These are phyloP conservation scores for Chelmon rostratus DNA, from an alignment of 2,797 vertebrate species.

Conservation along the genomic window DNA sequence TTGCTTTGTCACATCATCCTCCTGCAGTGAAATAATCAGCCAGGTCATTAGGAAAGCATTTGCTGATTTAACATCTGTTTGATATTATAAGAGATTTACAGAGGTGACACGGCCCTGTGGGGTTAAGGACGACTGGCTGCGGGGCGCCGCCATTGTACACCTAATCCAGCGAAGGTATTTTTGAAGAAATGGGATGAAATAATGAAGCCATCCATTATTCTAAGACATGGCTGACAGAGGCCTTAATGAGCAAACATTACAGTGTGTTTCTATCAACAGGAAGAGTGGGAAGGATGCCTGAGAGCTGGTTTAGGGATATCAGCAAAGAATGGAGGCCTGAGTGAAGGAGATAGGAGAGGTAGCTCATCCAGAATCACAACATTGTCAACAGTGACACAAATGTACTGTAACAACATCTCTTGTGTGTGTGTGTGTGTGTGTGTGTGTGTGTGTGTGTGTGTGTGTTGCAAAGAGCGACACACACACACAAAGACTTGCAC, in stretches of 20 bases:
- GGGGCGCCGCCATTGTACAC: neutral
- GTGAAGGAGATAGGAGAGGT: neutral
- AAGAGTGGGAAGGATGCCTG: neutral
- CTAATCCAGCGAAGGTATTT: conserved; percentile 4
- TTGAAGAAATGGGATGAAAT: neutral
- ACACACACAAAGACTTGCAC: conserved; percentile 28
- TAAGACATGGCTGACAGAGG: neutral
- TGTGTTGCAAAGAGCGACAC: neutral
- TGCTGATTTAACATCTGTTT: conserved; percentile 48
- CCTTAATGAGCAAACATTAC: neutral
- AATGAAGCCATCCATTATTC: neutral
- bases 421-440: conserved; percentile 30
- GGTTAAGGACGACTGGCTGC: neutral
- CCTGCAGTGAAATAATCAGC: conserved; percentile 31
- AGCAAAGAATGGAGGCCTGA: conserved; percentile 1
- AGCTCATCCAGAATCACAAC: conserved; percentile 16
- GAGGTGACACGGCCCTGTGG: conserved; percentile 12
- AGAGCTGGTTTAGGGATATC: neutral
- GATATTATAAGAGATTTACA: conserved; percentile 38
- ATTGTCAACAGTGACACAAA: conserved; percentile 17
- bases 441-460: conserved; percentile 23
- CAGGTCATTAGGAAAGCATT: conserved; percentile 27
- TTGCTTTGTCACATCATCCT: conserved; percentile 25
- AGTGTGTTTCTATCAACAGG: neutral
- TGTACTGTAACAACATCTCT: conserved; percentile 11